Evolutionary conservation across 2,113 vertebrate genomes (phyloP), one percentile per base, ranked within the genome.

Genomic region (Pelecanus crispus): DNA sequence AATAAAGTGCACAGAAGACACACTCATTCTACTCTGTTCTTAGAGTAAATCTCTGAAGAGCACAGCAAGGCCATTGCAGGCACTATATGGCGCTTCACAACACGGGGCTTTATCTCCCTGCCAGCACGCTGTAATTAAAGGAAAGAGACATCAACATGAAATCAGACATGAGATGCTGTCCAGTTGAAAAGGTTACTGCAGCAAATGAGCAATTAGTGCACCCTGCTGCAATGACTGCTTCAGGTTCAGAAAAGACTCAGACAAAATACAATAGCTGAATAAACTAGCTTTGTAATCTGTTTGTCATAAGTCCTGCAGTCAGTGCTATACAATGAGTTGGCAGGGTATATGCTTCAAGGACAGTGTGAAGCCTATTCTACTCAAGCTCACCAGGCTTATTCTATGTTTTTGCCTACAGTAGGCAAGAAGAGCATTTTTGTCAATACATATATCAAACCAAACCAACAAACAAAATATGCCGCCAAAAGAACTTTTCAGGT

Each of bases 131-230:
- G 86, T 96, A 95, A 97, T 93, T 97, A 95, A 79, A 96, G 85
- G 66, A 95, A 85, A 97, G 93, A 96, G 90, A 92, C 70, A 87
- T 95, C 90, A 92, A 34, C 34, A 19, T 11, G n/a, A 89, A 95
- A 83, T 91, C 91, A 90, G 87, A 91, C 93, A 86, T 11, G 49
- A 97, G 92, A 87, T 87, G 32, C 96, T 89, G 91, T 95, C 96
- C 95, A 86, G 91, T 92, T 97, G 97, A 96, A 98, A 98, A 98
- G 97, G 93, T 97, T 97, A 96, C 83, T 24, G 70, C 94, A 15
- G 80, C 96, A 98, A 97, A 98, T 96, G 95, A 97, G 95, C 96
- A 98, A 97, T 98, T 98, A 98, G 81, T 88, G 90, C 53, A 96
- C 92, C 96, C 92, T 86, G 75, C 97, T 96, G 93, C 90, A 59